phyloP scores from a whole-genome alignment of 2,113 vertebrate genomes.

The Lepus americanus region DNA sequence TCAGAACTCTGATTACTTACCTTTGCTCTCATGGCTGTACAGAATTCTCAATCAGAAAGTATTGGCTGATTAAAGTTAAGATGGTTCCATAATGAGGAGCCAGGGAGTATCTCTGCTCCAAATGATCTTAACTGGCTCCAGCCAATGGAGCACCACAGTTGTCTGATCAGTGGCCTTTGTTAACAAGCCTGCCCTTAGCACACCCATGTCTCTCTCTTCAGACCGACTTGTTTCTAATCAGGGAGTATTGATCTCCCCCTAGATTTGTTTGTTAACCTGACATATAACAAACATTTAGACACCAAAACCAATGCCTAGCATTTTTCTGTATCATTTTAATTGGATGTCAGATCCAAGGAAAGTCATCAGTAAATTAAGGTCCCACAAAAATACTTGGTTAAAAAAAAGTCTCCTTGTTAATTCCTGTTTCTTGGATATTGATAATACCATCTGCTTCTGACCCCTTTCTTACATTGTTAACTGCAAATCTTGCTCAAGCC shows the following conservation, averaged over 20 bases:
- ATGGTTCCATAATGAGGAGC: not conserved
- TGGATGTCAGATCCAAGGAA: conserved; percentile 77
- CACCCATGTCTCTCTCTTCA: conserved; percentile 52
- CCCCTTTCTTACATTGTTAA: conserved; percentile 67
- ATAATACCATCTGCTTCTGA: conserved; percentile 64
- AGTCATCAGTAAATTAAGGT: conserved; percentile 50
- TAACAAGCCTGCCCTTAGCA: conserved; percentile 68
- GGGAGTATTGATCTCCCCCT: conserved; percentile 58
- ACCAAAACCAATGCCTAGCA: conserved; percentile 55
- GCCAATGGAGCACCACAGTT: conserved; percentile 51
- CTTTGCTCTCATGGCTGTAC: not conserved
- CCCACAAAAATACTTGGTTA: conserved; percentile 24
- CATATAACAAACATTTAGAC: conserved; percentile 42
- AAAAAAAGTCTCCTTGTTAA: conserved; percentile 50
- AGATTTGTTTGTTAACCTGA: conserved; percentile 69
- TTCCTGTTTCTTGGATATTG: conserved; percentile 55
- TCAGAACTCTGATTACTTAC: not conserved
- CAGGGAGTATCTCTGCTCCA: conserved; percentile 45
- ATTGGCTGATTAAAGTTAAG: conserved; percentile 50
- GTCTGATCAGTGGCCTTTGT: conserved; percentile 47
- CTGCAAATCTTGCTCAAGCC: conserved; percentile 68
- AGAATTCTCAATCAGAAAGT: conserved; percentile 54
- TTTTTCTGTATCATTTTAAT: conserved; percentile 53
- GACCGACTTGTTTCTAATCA: conserved; percentile 71
- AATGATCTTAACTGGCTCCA: conserved; percentile 69